Evolutionary conservation across 2,113 vertebrate species (phyloP).

Genomic region (Geococcyx californianus): DNA sequence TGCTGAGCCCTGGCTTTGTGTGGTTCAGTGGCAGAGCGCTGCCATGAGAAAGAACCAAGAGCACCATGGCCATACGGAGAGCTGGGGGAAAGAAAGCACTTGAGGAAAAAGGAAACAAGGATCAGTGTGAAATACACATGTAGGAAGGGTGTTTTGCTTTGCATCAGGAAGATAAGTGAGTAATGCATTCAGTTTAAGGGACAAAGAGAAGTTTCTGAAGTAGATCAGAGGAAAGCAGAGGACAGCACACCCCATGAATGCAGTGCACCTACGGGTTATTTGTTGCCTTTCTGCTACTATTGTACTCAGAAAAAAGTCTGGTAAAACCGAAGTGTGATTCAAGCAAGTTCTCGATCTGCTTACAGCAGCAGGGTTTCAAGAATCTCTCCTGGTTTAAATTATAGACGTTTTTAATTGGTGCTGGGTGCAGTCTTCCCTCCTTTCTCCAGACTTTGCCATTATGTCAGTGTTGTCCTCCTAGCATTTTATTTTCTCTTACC

Average conservation of each 20-base stretch:
- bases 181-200: background rate
- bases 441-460: background rate
- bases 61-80: rapidly evolving
- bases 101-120: background rate
- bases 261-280: rapidly evolving
- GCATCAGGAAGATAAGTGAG: background rate
- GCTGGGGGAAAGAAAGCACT: background rate
- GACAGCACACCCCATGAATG: background rate
- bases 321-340: background rate
- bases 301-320: background rate
- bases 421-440: background rate
- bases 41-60: background rate
- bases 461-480: background rate
- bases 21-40: background rate
- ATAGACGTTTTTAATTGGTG: background rate
- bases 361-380: background rate
- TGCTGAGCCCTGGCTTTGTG: background rate
- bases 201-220: background rate
- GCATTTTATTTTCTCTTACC: background rate
- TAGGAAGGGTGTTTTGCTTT: background rate
- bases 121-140: background rate
- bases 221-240: background rate
- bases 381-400: background rate
- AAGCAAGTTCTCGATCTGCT: background rate
- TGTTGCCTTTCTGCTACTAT: background rate